Conservation (phyloP, 2,113 vertebrate genomes). For the Callocephalon fimbriatum region DNA sequence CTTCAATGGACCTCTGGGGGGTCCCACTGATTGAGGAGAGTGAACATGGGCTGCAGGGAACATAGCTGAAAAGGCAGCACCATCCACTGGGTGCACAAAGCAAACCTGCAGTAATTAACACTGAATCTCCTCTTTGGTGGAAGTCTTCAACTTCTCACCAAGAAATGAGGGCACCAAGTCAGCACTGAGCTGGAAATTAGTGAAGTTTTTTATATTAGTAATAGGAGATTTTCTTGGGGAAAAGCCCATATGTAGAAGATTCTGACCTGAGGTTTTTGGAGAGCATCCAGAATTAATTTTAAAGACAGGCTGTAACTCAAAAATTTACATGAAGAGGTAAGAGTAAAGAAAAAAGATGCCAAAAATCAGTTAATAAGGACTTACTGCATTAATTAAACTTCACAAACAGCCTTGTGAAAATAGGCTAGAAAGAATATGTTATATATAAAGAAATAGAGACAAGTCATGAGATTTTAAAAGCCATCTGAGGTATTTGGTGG, state of each 20-base stretch:
- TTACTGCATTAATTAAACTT: not conserved
- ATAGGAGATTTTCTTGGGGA: not conserved
- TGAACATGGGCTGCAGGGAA: not conserved
- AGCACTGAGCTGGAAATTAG: not conserved
- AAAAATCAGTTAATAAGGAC: not conserved
- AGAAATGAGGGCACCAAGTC: fast-evolving
- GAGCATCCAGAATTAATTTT: not conserved
- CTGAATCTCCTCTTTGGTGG: fast-evolving
- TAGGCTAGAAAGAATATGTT: not conserved
- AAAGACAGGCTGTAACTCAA: not conserved
- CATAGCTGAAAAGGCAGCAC: not conserved
- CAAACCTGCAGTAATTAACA: not conserved
- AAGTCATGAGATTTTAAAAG: not conserved
- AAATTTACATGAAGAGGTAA: not conserved
- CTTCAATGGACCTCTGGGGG: not conserved
- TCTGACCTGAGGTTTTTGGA: not conserved
- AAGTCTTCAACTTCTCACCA: not conserved
- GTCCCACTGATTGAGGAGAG: not conserved
- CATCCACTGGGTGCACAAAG: not conserved
- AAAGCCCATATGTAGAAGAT: not conserved
- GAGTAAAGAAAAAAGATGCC: not conserved
- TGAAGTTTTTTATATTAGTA: not conserved
- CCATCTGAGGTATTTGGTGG: not conserved
- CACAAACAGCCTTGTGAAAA: not conserved
- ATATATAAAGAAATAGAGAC: not conserved